Evolutionary conservation across 2,113 vertebrate genomes (phyloP).

Genomic region (Lagenorhynchus albirostris): DNA sequence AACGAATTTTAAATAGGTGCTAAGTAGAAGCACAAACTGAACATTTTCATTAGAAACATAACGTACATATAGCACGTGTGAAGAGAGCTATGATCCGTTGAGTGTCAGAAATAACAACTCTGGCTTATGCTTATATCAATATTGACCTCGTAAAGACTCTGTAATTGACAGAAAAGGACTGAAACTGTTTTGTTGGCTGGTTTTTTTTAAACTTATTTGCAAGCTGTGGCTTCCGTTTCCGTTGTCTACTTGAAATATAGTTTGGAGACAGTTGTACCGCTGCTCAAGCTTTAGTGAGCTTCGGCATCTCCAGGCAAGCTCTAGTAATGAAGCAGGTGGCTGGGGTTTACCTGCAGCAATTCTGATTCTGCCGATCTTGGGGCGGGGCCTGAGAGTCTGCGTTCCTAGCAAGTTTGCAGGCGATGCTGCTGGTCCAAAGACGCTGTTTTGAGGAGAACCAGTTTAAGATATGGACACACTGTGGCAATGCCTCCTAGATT

Average conservation of each 20-base stretch:
- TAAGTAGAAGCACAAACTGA: constrained; percentile 59
- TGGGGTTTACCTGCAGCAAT: neutral
- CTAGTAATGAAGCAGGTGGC: neutral
- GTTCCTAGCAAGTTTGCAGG: neutral
- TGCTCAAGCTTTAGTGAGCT: neutral
- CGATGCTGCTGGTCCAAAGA: neutral
- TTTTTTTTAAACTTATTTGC: neutral
- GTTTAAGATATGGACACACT: neutral
- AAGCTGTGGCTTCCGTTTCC: neutral
- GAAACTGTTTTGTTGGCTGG: neutral
- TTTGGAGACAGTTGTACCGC: neutral
- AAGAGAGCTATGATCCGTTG: constrained; percentile 43
- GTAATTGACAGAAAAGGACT: neutral
- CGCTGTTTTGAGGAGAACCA: neutral
- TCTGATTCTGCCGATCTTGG: neutral
- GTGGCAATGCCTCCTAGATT: neutral
- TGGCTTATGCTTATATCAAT: constrained; percentile 8
- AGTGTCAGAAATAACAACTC: constrained; percentile 25
- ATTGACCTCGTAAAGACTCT: neutral
- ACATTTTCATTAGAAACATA: constrained; percentile 56
- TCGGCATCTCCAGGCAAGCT: neutral
- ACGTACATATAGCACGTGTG: neutral
- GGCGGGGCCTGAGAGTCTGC: neutral
- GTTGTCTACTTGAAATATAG: neutral
- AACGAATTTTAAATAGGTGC: constrained; percentile 62